phyloP scores from a whole-genome alignment of 2,113 vertebrate genomes.

The Otocyon megalotis region DNA sequence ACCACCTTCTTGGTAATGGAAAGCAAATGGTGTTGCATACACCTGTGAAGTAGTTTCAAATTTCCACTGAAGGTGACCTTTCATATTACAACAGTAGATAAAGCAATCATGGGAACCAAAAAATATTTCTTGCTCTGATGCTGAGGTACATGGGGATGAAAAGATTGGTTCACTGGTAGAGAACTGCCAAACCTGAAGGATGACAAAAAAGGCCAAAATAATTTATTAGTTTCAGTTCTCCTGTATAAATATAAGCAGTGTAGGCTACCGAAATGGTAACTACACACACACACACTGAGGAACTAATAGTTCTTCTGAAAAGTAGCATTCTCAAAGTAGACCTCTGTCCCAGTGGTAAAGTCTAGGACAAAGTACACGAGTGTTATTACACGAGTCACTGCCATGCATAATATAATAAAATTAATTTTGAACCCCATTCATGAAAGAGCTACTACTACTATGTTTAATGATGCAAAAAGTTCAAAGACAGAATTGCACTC shows the following conservation, averaged over 20 bases:
- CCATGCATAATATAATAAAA: neutral
- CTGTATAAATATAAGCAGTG: neutral
- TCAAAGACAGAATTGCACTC: neutral
- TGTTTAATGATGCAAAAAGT: conserved; percentile 3
- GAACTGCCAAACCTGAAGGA: conserved; percentile 92
- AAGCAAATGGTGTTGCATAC: conserved; percentile 93
- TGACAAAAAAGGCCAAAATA: neutral
- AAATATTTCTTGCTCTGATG: conserved; percentile 87
- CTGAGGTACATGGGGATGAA: conserved; percentile 92
- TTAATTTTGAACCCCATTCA: neutral
- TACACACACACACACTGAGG: neutral
- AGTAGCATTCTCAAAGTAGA: neutral
- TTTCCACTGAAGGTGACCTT: conserved; percentile 92
- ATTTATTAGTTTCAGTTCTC: neutral
- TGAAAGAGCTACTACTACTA: neutral
- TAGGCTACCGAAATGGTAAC: neutral
- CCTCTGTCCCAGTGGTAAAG: neutral
- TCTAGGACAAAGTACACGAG: neutral
- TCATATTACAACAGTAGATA: conserved; percentile 91
- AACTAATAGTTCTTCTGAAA: conserved; percentile 4
- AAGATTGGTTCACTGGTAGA: conserved; percentile 93
- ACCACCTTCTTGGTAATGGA: conserved; percentile 81
- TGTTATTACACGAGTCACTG: neutral
- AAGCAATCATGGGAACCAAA: conserved; percentile 95
- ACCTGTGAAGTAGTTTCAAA: conserved; percentile 92